Percentiles rank a stretch among this genome's conserved stretches.
Conservation (phyloP, 2,888 invertebrate genomes). For the Metacarcinus magister region DNA sequence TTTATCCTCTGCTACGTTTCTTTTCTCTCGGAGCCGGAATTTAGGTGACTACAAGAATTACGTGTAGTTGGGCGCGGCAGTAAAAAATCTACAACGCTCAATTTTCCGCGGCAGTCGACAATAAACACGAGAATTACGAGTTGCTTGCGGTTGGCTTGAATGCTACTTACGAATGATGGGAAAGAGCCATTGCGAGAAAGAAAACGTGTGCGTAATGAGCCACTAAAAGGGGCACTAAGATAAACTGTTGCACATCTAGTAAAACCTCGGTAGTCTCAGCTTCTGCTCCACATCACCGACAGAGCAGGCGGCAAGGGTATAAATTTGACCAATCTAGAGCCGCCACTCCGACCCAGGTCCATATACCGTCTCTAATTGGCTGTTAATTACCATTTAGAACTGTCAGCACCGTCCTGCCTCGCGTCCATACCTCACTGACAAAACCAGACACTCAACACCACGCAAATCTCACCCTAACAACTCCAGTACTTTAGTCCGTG, state of each 20-base stretch:
- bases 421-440: conserved; percentile 51
- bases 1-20: neutral
- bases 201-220: conserved; percentile 43
- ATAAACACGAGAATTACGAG: conserved; percentile 42
- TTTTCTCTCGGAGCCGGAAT: neutral
- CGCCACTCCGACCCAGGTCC: conserved; percentile 38
- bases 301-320: conserved; percentile 36
- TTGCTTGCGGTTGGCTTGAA: conserved; percentile 23
- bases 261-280: neutral
- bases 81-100: conserved; percentile 27
- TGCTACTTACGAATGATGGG: neutral
- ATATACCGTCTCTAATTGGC: conserved; percentile 60
- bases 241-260: neutral
- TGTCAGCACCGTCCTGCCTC: conserved; percentile 56
- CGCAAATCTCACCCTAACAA: neutral
- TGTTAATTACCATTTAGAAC: conserved; percentile 58
- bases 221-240: neutral
- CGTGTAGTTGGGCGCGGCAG: neutral
- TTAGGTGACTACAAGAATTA: conserved; percentile 40
- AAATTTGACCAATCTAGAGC: conserved; percentile 46
- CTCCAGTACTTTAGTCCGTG: neutral
- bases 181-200: neutral
- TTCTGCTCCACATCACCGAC: neutral
- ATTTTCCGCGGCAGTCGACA: neutral
- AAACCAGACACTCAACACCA: neutral